Percentiles rank a stretch among this genome's conserved stretches.
These are phyloP conservation scores for Catocala fraxini DNA, from an alignment of 2,888 invertebrate species.

Conservation along the genomic window DNA sequence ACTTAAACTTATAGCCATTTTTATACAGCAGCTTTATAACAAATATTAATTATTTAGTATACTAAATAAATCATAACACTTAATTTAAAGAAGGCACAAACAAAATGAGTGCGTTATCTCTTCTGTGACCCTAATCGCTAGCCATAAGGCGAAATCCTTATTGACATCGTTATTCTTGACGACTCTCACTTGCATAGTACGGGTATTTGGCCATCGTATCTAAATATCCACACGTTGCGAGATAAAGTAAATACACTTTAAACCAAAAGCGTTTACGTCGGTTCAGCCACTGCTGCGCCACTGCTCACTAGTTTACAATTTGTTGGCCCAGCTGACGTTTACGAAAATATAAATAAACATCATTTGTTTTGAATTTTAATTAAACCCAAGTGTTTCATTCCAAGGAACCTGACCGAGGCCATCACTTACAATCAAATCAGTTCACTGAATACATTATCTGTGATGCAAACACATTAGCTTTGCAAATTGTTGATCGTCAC, in stretches of 20 bases:
- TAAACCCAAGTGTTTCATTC: constrained; percentile 18
- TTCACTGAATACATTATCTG: constrained; percentile 29
- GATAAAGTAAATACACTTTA: constrained; percentile 11
- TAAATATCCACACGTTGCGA: constrained; percentile 3
- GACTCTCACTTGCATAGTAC: constrained; percentile 20
- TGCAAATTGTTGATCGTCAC: constrained; percentile 18
- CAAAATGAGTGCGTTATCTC: constrained; percentile 18
- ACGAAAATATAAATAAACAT: constrained; percentile 24
- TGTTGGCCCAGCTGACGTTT: constrained; percentile 22
- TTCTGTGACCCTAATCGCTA: constrained; percentile 31
- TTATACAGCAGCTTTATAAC: constrained; percentile 1
- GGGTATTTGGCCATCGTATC: constrained; percentile 2
- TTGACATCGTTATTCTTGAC: constrained; percentile 31
- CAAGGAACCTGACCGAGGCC: constrained; percentile 18
- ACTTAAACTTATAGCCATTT: background rate
- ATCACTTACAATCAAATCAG: constrained; percentile 17
- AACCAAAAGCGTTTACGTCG: constrained; percentile 18
- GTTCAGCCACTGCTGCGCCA: background rate
- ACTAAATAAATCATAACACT: constrained; percentile 11
- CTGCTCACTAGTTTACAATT: constrained; percentile 14
- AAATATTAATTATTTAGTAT: constrained; percentile 18
- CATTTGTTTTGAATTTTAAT: constrained; percentile 18
- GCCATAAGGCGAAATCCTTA: constrained; percentile 17
- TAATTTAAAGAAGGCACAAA: constrained; percentile 4
- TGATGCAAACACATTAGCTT: constrained; percentile 15